Evolutionary conservation across 1,140 invertebrate genomes (phyloP).

Genomic region (Notospermus geniculatus): DNA sequence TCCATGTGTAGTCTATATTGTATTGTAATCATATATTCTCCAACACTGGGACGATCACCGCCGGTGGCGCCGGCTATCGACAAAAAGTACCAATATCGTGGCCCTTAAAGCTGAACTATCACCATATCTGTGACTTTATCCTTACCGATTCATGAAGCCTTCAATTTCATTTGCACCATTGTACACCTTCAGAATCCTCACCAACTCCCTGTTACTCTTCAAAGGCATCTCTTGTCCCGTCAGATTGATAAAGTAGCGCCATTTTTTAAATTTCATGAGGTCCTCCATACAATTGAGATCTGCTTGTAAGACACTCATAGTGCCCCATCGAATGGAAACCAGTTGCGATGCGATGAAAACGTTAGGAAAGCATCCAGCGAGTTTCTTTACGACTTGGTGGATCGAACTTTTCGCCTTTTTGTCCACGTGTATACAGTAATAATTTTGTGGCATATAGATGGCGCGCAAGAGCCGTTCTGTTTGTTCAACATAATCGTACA

Average conservation of each 20-base stretch:
- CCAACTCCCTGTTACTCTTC: constrained; percentile 26
- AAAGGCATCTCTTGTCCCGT: constrained; percentile 31
- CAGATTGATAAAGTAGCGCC: constrained; percentile 38
- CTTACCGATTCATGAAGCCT: not conserved
- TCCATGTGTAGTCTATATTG: no score
- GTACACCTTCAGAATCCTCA: constrained; percentile 21
- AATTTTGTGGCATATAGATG: constrained; percentile 51
- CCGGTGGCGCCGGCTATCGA: no score
- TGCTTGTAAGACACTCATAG: constrained; percentile 10
- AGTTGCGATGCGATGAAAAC: constrained; percentile 21
- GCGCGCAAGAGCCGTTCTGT: constrained; percentile 42
- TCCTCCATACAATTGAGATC: constrained; percentile 21
- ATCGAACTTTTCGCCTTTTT: constrained; percentile 20
- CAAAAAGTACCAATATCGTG: no score
- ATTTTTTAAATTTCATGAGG: constrained; percentile 16
- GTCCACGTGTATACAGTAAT: constrained; percentile 54
- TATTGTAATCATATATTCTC: no score
- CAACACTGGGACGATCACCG: no score
- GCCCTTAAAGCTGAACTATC: no score
- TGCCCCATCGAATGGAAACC: constrained; percentile 17
- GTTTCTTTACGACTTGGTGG: constrained; percentile 26
- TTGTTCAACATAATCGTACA: constrained; percentile 37
- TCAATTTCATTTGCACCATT: constrained; percentile 25
- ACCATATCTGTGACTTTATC: no score
- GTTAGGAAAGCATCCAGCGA: constrained; percentile 28